Evolutionary conservation across 1,140 invertebrate species (phyloP).

Genomic region (Philaenus spumarius): DNA sequence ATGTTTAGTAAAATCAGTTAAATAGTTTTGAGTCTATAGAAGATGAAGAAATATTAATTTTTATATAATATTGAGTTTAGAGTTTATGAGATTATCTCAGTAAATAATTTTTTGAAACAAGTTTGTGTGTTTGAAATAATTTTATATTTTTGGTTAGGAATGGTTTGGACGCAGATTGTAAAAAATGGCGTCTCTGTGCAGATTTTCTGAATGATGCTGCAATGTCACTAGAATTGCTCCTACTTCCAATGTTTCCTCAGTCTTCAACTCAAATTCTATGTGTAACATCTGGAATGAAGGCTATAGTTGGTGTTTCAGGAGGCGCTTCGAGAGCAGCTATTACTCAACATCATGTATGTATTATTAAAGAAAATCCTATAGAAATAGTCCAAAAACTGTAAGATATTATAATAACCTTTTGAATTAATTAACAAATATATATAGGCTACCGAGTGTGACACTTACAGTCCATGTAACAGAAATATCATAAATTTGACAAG

Average conservation of each 20-base stretch:
- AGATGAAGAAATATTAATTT: not conserved
- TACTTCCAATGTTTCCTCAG: constrained; percentile 54
- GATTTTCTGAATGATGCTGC: constrained; percentile 89
- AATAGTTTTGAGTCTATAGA: too few species aligned
- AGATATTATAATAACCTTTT: too few species aligned
- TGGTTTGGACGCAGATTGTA: constrained; percentile 74
- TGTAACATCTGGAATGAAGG: constrained; percentile 59
- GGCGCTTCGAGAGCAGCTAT: constrained; percentile 84
- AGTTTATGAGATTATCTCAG: too few species aligned
- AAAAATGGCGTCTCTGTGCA: constrained; percentile 92
- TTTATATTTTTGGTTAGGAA: constrained; percentile 43
- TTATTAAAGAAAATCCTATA: too few species aligned
- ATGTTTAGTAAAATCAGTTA: too few species aligned
- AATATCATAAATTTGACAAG: too few species aligned
- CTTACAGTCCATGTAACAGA: too few species aligned
- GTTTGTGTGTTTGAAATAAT: not conserved
- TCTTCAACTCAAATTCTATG: constrained; percentile 58
- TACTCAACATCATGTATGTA: constrained; percentile 74
- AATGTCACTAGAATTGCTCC: constrained; percentile 67
- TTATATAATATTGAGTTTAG: too few species aligned
- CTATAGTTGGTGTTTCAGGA: constrained; percentile 81
- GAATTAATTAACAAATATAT: too few species aligned
- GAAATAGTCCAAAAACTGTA: too few species aligned
- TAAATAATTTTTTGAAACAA: too few species aligned
- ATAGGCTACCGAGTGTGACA: too few species aligned